phyloP scores from a whole-genome alignment of 2,888 invertebrate genomes.

The Catocala fraxini region DNA sequence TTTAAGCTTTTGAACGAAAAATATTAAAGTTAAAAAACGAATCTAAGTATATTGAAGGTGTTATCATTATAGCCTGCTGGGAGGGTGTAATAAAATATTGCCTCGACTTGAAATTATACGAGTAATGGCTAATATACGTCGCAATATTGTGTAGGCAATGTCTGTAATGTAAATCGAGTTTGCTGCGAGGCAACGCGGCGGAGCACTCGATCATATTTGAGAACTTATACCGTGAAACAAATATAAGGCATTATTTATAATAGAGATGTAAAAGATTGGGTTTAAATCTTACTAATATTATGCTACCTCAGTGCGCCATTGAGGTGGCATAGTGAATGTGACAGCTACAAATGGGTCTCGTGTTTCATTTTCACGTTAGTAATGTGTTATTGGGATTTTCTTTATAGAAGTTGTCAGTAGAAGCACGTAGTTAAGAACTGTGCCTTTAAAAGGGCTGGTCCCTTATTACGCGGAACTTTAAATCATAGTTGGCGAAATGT shows the following conservation, averaged over 20 bases:
- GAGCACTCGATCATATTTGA: constrained; percentile 39
- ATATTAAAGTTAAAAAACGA: constrained; percentile 14
- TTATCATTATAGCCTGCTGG: constrained; percentile 27
- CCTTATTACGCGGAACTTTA: too few species aligned
- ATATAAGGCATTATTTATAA: constrained; percentile 8
- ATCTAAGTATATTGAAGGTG: constrained; percentile 20
- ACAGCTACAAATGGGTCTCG: too few species aligned
- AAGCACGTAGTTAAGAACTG: too few species aligned
- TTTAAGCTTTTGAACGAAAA: constrained; percentile 16
- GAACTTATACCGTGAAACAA: constrained; percentile 15
- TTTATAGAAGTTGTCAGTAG: too few species aligned
- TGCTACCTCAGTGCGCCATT: too few species aligned
- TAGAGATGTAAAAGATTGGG: too few species aligned
- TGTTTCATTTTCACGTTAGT: too few species aligned
- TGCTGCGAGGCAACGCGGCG: constrained; percentile 32
- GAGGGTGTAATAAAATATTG: constrained; percentile 47
- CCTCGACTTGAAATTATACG: constrained; percentile 49
- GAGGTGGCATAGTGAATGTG: too few species aligned
- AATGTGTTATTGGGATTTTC: too few species aligned
- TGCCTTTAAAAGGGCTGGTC: too few species aligned
- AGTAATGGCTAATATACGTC: constrained; percentile 55
- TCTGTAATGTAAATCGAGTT: constrained; percentile 58
- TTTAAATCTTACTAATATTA: too few species aligned
- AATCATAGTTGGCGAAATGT: too few species aligned
- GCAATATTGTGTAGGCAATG: constrained; percentile 55